These are phyloP conservation scores for Dolichomitus sp. DNA, from an alignment of 2,888 invertebrate genomes.

Conservation along the genomic window DNA sequence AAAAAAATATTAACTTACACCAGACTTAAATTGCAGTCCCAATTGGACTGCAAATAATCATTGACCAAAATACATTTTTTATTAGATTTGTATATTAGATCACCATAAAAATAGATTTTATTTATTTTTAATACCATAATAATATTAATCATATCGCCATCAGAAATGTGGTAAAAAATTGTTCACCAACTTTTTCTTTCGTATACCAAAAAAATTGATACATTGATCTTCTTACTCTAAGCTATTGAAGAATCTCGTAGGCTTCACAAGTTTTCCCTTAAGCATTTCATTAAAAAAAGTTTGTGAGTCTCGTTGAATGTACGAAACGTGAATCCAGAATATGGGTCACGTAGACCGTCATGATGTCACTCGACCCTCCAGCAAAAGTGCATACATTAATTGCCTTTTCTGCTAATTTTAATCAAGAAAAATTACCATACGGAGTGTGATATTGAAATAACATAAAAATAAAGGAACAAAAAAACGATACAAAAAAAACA, in stretches of 20 bases:
- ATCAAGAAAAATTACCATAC: constrained; percentile 59
- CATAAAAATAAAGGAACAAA: not conserved
- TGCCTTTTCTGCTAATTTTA: not conserved
- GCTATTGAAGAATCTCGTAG: not conserved
- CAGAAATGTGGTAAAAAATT: not conserved
- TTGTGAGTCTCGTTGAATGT: not conserved
- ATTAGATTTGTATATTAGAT: too few species aligned
- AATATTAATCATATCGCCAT: not conserved
- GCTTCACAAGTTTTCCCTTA: not conserved
- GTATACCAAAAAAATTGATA: not conserved
- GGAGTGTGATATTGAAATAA: constrained; percentile 31
- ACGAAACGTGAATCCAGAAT: not conserved
- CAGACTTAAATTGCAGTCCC: too few species aligned
- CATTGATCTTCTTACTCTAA: not conserved
- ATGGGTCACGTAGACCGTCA: not conserved
- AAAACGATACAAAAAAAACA: constrained; percentile 5
- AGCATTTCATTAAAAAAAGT: not conserved
- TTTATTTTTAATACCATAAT: too few species aligned
- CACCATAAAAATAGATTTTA: too few species aligned
- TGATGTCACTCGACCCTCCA: constrained; percentile 1
- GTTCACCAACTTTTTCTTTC: not conserved
- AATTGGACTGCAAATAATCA: too few species aligned
- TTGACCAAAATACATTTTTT: too few species aligned
- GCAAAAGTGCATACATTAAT: not conserved
- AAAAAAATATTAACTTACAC: too few species aligned